Conservation (phyloP, 1,140 invertebrate species). For the Penaeus japonicus region DNA sequence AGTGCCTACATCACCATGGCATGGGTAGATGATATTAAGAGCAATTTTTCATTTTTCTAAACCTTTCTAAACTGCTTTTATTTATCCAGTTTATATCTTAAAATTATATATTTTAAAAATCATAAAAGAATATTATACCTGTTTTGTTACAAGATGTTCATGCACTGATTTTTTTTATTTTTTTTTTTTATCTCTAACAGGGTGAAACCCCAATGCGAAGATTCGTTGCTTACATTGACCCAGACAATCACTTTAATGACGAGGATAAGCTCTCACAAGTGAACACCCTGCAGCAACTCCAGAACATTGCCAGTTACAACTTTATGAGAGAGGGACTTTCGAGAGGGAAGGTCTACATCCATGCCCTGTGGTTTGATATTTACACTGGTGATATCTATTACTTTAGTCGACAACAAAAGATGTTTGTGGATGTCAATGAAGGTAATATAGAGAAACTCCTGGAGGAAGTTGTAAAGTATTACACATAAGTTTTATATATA, state of each 20-base stretch:
- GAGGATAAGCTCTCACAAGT: conserved; percentile 95
- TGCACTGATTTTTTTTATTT: conserved; percentile 63
- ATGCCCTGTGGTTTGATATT: conserved; percentile 97
- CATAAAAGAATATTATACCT: not conserved
- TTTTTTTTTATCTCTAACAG: conserved; percentile 71
- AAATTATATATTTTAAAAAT: too few relatives aligned
- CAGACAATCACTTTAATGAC: conserved; percentile 85
- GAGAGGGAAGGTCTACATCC: conserved; percentile 84
- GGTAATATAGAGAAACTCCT: conserved; percentile 76
- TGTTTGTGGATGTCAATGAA: conserved; percentile 86
- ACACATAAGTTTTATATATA: conserved; percentile 9
- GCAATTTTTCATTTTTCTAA: too few relatives aligned
- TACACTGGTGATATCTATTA: conserved; percentile 95
- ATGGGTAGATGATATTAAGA: too few relatives aligned
- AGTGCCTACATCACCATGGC: too few relatives aligned
- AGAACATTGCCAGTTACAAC: conserved; percentile 93
- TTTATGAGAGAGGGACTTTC: conserved; percentile 86
- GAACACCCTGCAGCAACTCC: conserved; percentile 91
- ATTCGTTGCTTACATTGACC: conserved; percentile 94
- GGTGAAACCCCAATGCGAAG: conserved; percentile 84
- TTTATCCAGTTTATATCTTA: not conserved
- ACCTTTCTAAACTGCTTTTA: too few relatives aligned
- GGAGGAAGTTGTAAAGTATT: conserved; percentile 80
- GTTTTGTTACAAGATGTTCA: not conserved
- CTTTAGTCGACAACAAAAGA: conserved; percentile 84